These are phyloP conservation scores for Oophaga sylvatica DNA, from an alignment of 2,797 vertebrate genomes.

Conservation along the genomic window DNA sequence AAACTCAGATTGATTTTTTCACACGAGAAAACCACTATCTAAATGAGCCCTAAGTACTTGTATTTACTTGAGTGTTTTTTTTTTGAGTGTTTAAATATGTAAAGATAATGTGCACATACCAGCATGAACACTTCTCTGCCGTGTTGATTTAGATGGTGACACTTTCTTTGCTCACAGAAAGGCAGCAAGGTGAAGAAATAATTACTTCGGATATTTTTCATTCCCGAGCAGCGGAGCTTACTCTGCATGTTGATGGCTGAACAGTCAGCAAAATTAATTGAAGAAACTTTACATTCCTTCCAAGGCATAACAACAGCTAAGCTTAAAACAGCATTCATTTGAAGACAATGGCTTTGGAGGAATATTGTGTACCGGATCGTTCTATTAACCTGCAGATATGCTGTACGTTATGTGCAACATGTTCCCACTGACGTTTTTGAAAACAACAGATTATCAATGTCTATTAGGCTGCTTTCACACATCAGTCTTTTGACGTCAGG, in stretches of 20 bases:
- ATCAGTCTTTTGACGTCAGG: no score
- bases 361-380: background rate
- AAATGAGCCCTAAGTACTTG: no score
- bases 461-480: no score
- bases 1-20: no score
- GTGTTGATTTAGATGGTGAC: background rate
- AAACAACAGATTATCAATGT: no score
- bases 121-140: background rate
- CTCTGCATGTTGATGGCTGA: background rate
- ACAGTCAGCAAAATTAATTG: background rate
- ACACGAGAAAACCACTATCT: no score
- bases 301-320: background rate
- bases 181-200: background rate
- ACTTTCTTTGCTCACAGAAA: background rate
- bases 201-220: background rate
- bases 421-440: no score
- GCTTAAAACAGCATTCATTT: background rate
- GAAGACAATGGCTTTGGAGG: background rate
- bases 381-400: background rate
- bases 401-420: no score
- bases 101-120: background rate
- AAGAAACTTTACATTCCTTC: background rate
- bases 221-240: background rate
- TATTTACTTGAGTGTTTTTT: no score
- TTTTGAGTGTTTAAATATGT: no score